phyloP scores from a whole-genome alignment of 2,113 vertebrate genomes.

The Picathartes gymnocephalus region DNA sequence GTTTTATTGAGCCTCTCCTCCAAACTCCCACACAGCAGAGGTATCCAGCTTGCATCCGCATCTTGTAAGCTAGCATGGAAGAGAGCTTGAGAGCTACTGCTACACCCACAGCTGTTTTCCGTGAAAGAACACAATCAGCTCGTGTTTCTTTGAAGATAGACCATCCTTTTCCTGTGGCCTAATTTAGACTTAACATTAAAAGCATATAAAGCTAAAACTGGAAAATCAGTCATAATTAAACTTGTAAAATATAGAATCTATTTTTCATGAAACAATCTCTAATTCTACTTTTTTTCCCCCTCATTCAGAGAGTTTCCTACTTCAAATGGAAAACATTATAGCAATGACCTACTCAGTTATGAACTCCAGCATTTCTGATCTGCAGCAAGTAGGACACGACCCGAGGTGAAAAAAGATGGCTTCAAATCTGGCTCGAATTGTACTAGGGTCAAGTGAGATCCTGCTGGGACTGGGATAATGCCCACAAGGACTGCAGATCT shows the following conservation, averaged over 20 bases:
- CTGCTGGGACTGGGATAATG: not conserved
- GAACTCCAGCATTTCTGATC: not conserved
- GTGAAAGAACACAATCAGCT: constrained; percentile 47
- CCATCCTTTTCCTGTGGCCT: constrained; percentile 70
- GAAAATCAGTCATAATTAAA: constrained; percentile 32
- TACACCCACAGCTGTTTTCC: constrained; percentile 68
- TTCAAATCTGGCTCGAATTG: not conserved
- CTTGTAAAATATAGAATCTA: not conserved
- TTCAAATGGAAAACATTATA: not conserved
- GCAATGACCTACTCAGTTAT: not conserved
- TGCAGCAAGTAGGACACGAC: not conserved
- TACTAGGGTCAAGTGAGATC: not conserved
- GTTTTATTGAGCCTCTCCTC: not conserved
- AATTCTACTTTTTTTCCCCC: not conserved
- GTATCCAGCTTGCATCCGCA: not conserved
- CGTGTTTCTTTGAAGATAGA: constrained; percentile 63
- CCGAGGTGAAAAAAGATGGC: not conserved
- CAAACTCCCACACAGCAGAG: constrained; percentile 16
- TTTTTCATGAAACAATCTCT: constrained; percentile 15
- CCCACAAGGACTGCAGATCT: not conserved
- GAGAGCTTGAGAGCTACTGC: not conserved
- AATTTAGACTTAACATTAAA: constrained; percentile 60
- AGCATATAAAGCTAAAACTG: constrained; percentile 40
- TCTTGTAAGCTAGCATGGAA: constrained; percentile 39
- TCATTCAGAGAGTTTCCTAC: not conserved